Percentiles rank a stretch among this genome's conserved stretches.
phyloP scores from a whole-genome alignment of 2,888 invertebrate genomes.

The Cryptocheilus praepositus region DNA sequence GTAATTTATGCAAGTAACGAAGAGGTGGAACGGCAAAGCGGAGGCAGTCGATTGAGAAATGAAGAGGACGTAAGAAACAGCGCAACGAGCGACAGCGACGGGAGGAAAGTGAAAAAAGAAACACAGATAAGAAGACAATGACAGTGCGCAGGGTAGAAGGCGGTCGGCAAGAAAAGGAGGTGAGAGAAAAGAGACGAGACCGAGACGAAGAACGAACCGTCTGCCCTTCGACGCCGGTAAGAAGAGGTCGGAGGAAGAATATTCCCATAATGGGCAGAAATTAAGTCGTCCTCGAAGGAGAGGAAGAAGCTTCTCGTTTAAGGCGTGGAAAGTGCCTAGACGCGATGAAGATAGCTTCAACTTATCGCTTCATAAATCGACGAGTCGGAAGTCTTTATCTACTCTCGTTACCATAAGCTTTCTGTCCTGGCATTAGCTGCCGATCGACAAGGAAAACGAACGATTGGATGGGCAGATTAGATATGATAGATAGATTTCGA shows the following conservation, averaged over 20 bases:
- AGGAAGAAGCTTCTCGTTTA: slow-evolving; percentile 18
- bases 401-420: slow-evolving; percentile 2
- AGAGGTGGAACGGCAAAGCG: no score
- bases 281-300: slow-evolving; percentile 30
- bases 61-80: no score
- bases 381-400: slow-evolving; percentile 9
- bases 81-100: no score
- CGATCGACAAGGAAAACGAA: no score
- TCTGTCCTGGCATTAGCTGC: no score
- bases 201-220: neutral
- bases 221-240: no score
- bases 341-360: slow-evolving; percentile 22
- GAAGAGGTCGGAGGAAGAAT: slow-evolving; percentile 6
- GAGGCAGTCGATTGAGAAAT: no score
- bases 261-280: slow-evolving; percentile 36
- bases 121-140: no score
- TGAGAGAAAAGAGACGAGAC: neutral
- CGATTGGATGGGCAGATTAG: no score
- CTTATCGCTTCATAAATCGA: slow-evolving; percentile 33
- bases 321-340: slow-evolving; percentile 12
- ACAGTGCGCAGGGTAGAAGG: neutral
- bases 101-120: no score
- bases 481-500: no score
- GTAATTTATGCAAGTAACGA: no score
- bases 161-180: neutral